Base-by-base conservation (phyloP, 2,113 vertebrate genomes). In the Menidia beryllina region DNA sequence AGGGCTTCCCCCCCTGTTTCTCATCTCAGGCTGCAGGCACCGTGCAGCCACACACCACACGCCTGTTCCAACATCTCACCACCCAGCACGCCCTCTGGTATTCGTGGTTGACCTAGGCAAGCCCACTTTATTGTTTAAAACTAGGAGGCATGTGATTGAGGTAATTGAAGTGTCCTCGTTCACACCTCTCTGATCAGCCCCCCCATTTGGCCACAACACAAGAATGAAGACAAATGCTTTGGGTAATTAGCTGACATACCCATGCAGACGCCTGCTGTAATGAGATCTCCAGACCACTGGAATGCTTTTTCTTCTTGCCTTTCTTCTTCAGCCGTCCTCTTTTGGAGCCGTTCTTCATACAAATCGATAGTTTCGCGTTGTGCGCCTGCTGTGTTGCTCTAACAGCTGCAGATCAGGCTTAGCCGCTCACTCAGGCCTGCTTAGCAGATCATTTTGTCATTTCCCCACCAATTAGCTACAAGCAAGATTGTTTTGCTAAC, bases 401-500 rank as follows among this genome's bases (percentile, higher is more conserved):
- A 78, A 60, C 84, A 83, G 85, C 80, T 85, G 85, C 63, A 58
- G 55, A 57, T 20, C 70, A 59, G 68, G 69, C 75, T 84, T 59
- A 72, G 54, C 53, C 54, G 45, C 50, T 50, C 69, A 60, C 20
- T 59, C 30, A 60, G 83, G 77, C 68, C 84, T 84, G 74, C 83
- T 78, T 85, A 86, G 58, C 78, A 78, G 79, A 86, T 82, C 41
- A 30, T 61, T 88, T 78, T 82, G 79, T 79, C 50, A 30, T 75
- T 69, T 78, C 59, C 71, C 73, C 71, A 55, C 77, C 86, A 89
- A 87, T 92, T 89, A 84, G 76, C 79, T 50, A 48, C 69, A 68
- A 69, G 74, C 88, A 89, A n/a, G 81, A 90, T 81, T 82, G 86
- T 83, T 89, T 88, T 71, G 45, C 27, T 86, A 84, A 82, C 75